Base-by-base conservation (phyloP, 2,888 invertebrate species). In the Caenorhabditis zanzibari region DNA sequence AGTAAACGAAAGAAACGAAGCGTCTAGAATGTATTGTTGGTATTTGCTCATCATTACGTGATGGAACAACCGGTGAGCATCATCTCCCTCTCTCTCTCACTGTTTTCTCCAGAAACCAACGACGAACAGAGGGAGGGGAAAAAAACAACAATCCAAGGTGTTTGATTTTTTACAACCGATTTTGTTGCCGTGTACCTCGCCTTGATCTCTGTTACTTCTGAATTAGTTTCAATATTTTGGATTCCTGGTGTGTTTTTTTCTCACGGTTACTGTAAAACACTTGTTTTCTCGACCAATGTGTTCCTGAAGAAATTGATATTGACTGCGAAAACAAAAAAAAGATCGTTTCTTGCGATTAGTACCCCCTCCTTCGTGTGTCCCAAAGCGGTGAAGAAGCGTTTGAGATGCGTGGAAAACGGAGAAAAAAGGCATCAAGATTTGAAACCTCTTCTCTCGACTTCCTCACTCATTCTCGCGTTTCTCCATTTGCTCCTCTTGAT, bases 271-370 rank as follows among this genome's bases (percentile, higher is more conserved):
- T 26, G 24, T 54, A 54, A 58, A 54, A 54, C 54, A 54, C 54
- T 54, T 54, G 54, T 54, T n/a, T 10, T 12, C 12, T 12, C 10
- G 38, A 38, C 12, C 12, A 12, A 12, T 38, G 38, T 38, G 54
- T 12, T 54, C 22, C n/a, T 22, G 54, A 59, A 69, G 32, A 63
- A 71, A 77, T 61, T 47, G 71, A 77, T 44, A 61, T 41, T 10
- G 14, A 14, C 14, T 7, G 63, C 59, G n/a, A 44, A 44, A 49
- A 7, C 49, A 66, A 77, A 24, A 71, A 69, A 77, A 19, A 79
- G 79, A 79, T 79, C 79, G 79, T 71, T 79, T 79, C 61, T 64
- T 12, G 56, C 79, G 79, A 79, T 79, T 79, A 79, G 79, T 72
- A 64, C 71, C 32, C 63, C 41, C 58, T 56, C n/a, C n/a, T n/a